A percentile compares a stretch with the other conserved stretches of the same genome.
These are phyloP conservation scores for Chrysolina haemoptera DNA, from an alignment of 2,888 invertebrate species.

Conservation along the genomic window DNA sequence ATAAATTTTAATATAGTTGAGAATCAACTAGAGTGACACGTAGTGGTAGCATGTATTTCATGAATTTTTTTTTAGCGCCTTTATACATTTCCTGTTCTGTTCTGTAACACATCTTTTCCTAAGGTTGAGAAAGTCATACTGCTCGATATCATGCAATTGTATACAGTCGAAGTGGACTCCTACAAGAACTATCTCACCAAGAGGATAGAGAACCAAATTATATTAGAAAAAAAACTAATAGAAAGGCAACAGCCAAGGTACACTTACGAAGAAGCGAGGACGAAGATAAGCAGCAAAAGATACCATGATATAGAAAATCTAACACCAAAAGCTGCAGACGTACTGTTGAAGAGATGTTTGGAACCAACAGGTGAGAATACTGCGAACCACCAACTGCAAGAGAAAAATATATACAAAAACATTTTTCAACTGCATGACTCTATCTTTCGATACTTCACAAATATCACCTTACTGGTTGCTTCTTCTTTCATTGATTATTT, in stretches of 20 bases:
- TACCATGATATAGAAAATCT: conserved; percentile 40
- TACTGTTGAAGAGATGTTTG: conserved; percentile 70
- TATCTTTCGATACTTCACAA: too few relatives aligned
- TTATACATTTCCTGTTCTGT: too few relatives aligned
- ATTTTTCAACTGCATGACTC: too few relatives aligned
- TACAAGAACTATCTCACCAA: conserved; percentile 60
- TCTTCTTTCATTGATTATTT: too few relatives aligned
- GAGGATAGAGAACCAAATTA: conserved; percentile 65
- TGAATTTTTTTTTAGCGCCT: too few relatives aligned
- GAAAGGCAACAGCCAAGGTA: conserved; percentile 61
- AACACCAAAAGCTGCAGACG: conserved; percentile 52
- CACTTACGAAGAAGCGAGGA: conserved; percentile 70
- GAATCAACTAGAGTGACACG: too few relatives aligned
- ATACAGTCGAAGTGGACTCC: conserved; percentile 52
- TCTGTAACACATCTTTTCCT: neutral
- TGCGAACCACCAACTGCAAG: too few relatives aligned
- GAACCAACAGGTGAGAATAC: conserved; percentile 61
- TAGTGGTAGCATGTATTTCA: too few relatives aligned
- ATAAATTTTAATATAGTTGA: too few relatives aligned
- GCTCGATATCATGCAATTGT: conserved; percentile 67
- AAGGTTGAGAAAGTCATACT: conserved; percentile 68
- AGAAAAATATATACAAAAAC: too few relatives aligned
- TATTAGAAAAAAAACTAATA: conserved; percentile 58
- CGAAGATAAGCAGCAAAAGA: conserved; percentile 70
- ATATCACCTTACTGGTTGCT: too few relatives aligned